Conservation (phyloP, 1,140 invertebrate species). For the Idris sp. region DNA sequence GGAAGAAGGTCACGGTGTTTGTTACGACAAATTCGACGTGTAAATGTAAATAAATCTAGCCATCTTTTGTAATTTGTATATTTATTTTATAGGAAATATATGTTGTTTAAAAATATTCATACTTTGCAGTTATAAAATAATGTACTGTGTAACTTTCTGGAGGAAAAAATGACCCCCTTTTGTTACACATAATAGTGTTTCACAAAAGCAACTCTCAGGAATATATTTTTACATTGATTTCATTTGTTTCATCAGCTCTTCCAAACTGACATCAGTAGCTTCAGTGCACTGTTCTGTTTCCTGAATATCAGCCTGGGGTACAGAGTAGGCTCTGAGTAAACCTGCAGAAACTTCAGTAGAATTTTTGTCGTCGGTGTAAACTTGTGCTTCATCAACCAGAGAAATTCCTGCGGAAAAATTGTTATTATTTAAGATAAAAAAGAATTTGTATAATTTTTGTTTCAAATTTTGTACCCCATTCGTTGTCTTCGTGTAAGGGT, state of each 20-base stretch:
- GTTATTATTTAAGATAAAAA: no score
- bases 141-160: no score
- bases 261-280: constrained; percentile 81
- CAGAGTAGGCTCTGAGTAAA: constrained; percentile 83
- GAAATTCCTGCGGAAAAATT: constrained; percentile 81
- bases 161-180: no score
- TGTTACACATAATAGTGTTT: no score
- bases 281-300: constrained; percentile 69
- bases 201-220: no score
- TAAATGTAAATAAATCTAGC: constrained; percentile 13
- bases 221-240: constrained; percentile 84
- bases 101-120: no score
- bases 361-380: constrained; percentile 75
- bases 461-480: constrained; percentile 87
- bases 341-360: constrained; percentile 80
- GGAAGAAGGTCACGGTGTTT: constrained; percentile 86
- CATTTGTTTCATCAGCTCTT: constrained; percentile 94
- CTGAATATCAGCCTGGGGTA: constrained; percentile 74
- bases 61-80: constrained; percentile 1
- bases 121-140: no score
- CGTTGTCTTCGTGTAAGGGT: constrained; percentile 92
- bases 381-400: constrained; percentile 83
- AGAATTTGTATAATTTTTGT: not conserved
- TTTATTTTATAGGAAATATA: constrained; percentile 38
- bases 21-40: constrained; percentile 84